Conservation (phyloP, 2,797 vertebrate species). For the Gymnocypris eckloni region DNA sequence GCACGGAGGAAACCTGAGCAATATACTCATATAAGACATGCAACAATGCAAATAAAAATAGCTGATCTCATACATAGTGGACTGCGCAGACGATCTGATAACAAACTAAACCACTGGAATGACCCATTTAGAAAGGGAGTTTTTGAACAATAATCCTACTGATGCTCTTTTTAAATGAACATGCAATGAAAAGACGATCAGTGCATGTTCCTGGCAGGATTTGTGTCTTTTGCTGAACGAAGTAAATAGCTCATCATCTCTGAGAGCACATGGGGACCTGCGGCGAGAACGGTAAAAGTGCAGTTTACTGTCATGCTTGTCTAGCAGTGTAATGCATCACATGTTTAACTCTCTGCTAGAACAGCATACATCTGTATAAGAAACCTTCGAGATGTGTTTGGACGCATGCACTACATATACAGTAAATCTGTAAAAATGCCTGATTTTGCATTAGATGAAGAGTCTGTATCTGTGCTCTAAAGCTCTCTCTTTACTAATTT, state of each 20-base stretch:
- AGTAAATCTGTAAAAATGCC: neutral
- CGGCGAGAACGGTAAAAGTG: neutral
- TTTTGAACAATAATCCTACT: neutral
- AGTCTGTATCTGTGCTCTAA: neutral
- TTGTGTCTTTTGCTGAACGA: constrained; percentile 3
- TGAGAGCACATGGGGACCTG: constrained; percentile 2
- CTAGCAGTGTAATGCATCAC: constrained; percentile 66
- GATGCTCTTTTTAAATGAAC: neutral
- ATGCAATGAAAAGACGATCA: neutral
- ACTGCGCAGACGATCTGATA: neutral
- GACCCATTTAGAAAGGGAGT: neutral
- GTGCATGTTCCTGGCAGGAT: neutral
- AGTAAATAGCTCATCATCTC: neutral
- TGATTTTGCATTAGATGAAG: neutral
- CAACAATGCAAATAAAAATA: neutral
- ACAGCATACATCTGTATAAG: no score
- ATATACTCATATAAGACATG: neutral
- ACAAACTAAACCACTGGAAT: neutral
- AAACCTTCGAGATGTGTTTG: neutral
- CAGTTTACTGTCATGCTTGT: constrained; percentile 63
- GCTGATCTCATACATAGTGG: neutral
- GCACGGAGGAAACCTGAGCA: neutral
- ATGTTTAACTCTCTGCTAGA: constrained; percentile 58
- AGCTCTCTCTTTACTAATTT: neutral
- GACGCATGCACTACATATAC: neutral